Evolutionary conservation across 2,888 invertebrate species (phyloP).

Genomic region (Camponotus fellah): DNA sequence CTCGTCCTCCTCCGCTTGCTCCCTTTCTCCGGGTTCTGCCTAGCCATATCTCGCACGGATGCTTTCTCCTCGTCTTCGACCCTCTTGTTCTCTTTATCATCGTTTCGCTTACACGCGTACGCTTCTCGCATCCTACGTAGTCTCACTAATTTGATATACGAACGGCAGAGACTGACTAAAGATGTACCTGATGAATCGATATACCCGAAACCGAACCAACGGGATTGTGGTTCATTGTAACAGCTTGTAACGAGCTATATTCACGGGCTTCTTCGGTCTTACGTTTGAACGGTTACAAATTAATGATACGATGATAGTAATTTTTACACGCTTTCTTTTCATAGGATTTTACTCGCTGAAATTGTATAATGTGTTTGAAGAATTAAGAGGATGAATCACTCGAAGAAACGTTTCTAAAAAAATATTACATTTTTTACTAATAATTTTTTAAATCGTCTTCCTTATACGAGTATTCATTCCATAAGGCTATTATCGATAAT

Average conservation of each 20-base stretch:
- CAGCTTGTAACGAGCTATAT: conserved; percentile 46
- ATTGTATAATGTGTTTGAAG: not conserved
- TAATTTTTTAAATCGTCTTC: not conserved
- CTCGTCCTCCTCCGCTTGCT: conserved; percentile 28
- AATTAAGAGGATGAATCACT: not conserved
- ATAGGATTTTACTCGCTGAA: not conserved
- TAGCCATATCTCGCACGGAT: conserved; percentile 45
- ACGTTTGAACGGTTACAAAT: conserved; percentile 36
- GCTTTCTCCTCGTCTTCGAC: conserved; percentile 61
- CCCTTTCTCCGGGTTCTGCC: conserved; percentile 37
- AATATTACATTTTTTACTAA: not conserved
- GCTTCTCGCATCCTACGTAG: conserved; percentile 52
- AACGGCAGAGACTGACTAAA: conserved; percentile 64
- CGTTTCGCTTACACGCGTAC: conserved; percentile 71
- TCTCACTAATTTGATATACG: conserved; percentile 76
- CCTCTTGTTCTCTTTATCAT: conserved; percentile 65
- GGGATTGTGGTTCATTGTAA: conserved; percentile 34
- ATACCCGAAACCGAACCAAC: conserved; percentile 34
- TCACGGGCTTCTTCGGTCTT: conserved; percentile 13
- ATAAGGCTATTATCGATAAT: not conserved
- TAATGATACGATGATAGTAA: conserved; percentile 2
- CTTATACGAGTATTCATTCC: not conserved
- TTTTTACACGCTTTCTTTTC: conserved; percentile 10
- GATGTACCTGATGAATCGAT: conserved; percentile 56
- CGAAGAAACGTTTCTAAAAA: not conserved